Base-by-base conservation (phyloP, 1,140 invertebrate genomes). In the Maniola jurtina region DNA sequence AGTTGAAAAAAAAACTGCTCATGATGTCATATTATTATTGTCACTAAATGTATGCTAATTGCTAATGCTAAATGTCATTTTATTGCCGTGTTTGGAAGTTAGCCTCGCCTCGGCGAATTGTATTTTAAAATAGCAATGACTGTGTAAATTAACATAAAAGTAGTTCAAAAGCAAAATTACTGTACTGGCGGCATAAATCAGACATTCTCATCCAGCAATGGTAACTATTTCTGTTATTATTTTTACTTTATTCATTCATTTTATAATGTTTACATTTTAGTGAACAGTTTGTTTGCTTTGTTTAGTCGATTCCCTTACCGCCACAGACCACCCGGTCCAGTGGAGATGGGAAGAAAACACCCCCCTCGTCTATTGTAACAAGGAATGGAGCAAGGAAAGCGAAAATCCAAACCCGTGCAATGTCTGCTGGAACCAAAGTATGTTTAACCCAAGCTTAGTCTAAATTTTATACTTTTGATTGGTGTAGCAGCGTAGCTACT, bases 341-440 rank as follows among this genome's bases (percentile, higher is more conserved):
- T 42, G 86, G 82, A 35, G 89, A 91, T 34, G 72, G 54, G 40
- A 91, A 91, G 71, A 91, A 87, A 69, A 79, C 86, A n/a, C 76
- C 84, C 35, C 79, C 81, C 50, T 84, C 86, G 1, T 88, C 61
- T 58, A 91, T 93, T 64, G 86, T 93, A 47, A 93, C 93, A 33
- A 86, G 93, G 81, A 92, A 92, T 77, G 87, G 89, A 55, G 92
- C 92, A 60, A 91, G 92, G 70, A 92, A 92, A 75, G 91, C 93
- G n/a, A 93, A 93, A 86, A 93, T 93, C 47, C 92, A 93, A 78
- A 93, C 93, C 35, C 88, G 93, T 58, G 92, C 92, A 42, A 92
- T 92, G 91, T 90, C 92, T 34, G 91, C 92, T 34, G 86, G 87
- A 62, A 76, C 80, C 36, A 89, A 86, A 73, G 89, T 89, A 80